Evolutionary conservation across 2,113 vertebrate genomes (phyloP).

Genomic region (Mus musculus): GRCm39 chr5:60042501-60043000

Average conservation of each 20-base stretch:
- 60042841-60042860: neutral
- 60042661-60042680: neutral
- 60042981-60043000: accelerated
- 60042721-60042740: neutral
- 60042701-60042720: neutral
- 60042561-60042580: neutral
- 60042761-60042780: neutral
- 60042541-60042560: neutral
- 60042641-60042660: neutral
- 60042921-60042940: neutral
- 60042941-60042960: neutral
- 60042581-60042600: neutral
- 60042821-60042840: neutral
- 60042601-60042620: neutral
- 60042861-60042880: no score
- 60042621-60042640: neutral
- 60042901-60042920: neutral
- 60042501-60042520: neutral
- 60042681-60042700: neutral
- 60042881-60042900: neutral
- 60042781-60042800: neutral
- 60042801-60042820: neutral
- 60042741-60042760: neutral
- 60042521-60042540: neutral
- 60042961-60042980: accelerated